phyloP scores from a whole-genome alignment of 2,113 vertebrate species.

The Anseranas semipalmata region DNA sequence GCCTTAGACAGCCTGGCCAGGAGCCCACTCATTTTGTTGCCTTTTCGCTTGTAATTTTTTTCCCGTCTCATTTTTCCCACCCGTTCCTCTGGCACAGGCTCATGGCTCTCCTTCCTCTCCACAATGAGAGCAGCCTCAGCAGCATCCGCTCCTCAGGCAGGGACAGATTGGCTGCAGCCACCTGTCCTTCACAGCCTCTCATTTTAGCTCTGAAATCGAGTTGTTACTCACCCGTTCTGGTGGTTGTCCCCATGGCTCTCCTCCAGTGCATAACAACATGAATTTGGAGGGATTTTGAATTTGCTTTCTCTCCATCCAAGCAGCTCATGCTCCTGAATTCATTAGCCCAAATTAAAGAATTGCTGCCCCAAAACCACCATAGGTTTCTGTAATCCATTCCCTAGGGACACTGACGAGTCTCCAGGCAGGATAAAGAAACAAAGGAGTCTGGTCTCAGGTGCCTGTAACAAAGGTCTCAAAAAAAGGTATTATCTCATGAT shows the following conservation, averaged over 20 bases:
- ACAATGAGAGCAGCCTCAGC: background rate
- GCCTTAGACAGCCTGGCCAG: constrained; percentile 3
- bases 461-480: background rate
- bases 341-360: background rate
- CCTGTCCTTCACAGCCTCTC: background rate
- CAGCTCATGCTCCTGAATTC: background rate
- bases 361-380: background rate
- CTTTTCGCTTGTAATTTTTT: background rate
- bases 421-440: background rate
- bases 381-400: background rate
- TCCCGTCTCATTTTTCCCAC: background rate
- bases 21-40: background rate
- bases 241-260: background rate
- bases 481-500: background rate
- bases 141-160: background rate
- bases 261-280: background rate
- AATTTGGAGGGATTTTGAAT: background rate
- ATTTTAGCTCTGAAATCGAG: background rate
- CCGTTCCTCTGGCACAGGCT: background rate
- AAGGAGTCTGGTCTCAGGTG: background rate
- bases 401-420: background rate
- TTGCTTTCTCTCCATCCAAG: background rate
- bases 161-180: background rate
- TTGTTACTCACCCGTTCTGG: background rate
- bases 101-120: background rate